Base-by-base conservation (phyloP, 2,888 invertebrate genomes). In the Stenurella melanura region DNA sequence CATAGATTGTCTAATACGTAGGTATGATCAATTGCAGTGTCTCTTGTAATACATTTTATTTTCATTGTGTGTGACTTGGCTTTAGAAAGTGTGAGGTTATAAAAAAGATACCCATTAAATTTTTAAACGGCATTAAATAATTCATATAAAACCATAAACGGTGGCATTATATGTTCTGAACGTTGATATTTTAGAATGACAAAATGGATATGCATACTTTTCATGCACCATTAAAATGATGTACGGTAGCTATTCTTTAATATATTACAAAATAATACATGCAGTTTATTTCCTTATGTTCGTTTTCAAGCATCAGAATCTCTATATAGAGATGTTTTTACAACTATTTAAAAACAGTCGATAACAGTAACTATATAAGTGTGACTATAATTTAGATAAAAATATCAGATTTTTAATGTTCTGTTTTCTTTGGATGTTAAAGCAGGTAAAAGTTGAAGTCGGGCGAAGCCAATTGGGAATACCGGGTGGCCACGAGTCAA, bases 211-310 rank as follows among this genome's bases (percentile, higher is more conserved):
- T 80, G 82, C 84, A 83, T 81, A 83, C 82, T 81, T 81, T 85
- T 85, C 85, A 86, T 83, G 86, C 84, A 74, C 85, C 86, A 86
- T 86, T 86, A 83, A 85, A 81, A 82, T 85, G 85, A 85, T 82
- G 78, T 83, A 84, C 82, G 84, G 83, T 79, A 80, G 77, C 78
- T 80, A 75, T 77, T 75, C 77, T 77, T 78, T 76, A 77, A 78
- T 78, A 79, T 80, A 81, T 82, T 75, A 66, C 78, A 67, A 61
- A 61, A 63, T 72, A 19, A 38, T 21, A 34, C 19, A 26, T 57
- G 21, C 1, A 42, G 42, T 12, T 12, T 34, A 34, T 34, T 42
- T 42, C 38, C 7, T 38, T 38, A 9, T 7, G 11, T 38, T 38
- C 7, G 11, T 1, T 9, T 42, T 42, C 42, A 42, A 12, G 15